Evolutionary conservation across 2,888 invertebrate genomes (phyloP), one percentile per base, ranked within the genome.

Genomic region (Hermaeophaga mercurialis): DNA sequence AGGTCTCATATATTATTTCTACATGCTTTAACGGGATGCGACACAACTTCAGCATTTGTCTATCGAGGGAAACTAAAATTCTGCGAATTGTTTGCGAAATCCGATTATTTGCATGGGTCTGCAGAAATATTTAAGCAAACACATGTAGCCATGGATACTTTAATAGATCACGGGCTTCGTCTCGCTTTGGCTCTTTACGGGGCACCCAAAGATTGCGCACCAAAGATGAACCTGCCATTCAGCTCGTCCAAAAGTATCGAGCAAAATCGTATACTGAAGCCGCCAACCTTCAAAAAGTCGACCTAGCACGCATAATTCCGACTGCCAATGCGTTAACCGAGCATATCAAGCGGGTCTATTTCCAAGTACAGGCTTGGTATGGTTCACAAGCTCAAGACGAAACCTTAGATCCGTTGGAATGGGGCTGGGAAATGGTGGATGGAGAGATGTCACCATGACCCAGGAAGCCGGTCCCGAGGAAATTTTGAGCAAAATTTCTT

Each of bases 401-500:
- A 12, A 31, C 22, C 22, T 22, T 22, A 22, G 22, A 22, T 22
- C 22, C 22, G 7, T 22, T 22, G 22, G 22, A 22, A 22, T 22
- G 22, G 22, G 5, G 22, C 5, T 22, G 22, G 4, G 7, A 22
- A 22, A 5, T 22, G 22, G 22, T 22, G 22, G 22, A 22, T 22
- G 22, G 22, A 22, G 22, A 22, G 22, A 4, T 22, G 5, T n/a
- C n/a, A n/a, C 22, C 22, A 22, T 22, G 22, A 22, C 22, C 22
- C 22, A 22, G 22, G 22, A 22, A 22, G 22, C 22, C 22, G 22
- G 22, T 22, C 22, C 22, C 22, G 22, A 22, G 22, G 28, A 31
- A 47, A 47, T 45, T 45, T 45, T 26, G 12, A 45, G 45, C 14
- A 45, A 18, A 17, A 28, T 45, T 45, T 45, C 31, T 45, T 45